Evolutionary conservation across 2,888 invertebrate genomes (phyloP).

Genomic region (Tiliacea aurago): DNA sequence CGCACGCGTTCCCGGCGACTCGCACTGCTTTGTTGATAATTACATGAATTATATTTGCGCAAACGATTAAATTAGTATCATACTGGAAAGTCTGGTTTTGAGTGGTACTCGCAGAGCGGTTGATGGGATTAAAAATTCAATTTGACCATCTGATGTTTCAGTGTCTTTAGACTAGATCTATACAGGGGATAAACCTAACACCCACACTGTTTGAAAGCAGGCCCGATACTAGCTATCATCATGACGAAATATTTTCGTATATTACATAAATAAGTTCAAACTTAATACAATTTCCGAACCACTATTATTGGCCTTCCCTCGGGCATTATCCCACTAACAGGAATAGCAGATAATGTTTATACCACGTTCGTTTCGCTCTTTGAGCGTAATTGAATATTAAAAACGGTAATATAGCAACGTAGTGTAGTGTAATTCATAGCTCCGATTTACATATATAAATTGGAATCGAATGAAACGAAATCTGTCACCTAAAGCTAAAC

Average conservation of each 20-base stretch:
- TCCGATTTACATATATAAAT: slow-evolving; percentile 45
- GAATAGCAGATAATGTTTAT: slow-evolving; percentile 55
- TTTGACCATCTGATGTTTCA: not conserved
- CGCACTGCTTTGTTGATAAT: slow-evolving; percentile 64
- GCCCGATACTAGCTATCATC: not conserved
- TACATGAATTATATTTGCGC: slow-evolving; percentile 55
- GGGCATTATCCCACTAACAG: slow-evolving; percentile 48
- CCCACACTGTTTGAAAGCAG: slow-evolving; percentile 7
- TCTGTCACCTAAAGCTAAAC: slow-evolving; percentile 31
- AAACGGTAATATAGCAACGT: slow-evolving; percentile 42
- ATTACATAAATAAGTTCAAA: not conserved
- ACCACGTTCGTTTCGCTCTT: slow-evolving; percentile 44
- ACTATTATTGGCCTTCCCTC: slow-evolving; percentile 43
- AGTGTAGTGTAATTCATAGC: slow-evolving; percentile 46
- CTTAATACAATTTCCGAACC: slow-evolving; percentile 37
- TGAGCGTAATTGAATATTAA: slow-evolving; percentile 62
- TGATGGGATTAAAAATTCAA: slow-evolving; percentile 6
- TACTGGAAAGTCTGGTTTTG: slow-evolving; percentile 13
- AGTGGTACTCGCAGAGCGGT: not conserved
- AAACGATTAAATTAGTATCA: slow-evolving; percentile 32
- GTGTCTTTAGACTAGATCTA: not conserved
- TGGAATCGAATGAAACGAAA: slow-evolving; percentile 26
- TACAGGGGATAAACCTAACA: not conserved
- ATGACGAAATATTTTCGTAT: not conserved
- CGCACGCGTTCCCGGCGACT: slow-evolving; percentile 75